phyloP scores from a whole-genome alignment of 2,888 invertebrate species.

The Lepidocyrtoides sp. region DNA sequence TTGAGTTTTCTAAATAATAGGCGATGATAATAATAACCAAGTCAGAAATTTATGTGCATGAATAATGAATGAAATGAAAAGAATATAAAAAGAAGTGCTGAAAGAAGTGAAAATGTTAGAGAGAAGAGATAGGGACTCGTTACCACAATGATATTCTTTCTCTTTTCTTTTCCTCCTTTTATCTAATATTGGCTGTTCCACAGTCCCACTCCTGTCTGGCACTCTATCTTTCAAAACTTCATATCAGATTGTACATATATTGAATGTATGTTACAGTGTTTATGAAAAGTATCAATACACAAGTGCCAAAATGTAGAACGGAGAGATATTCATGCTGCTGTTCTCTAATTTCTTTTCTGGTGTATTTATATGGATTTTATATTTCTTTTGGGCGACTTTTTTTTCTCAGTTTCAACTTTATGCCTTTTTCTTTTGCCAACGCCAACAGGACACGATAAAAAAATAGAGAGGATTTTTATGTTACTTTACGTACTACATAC shows the following conservation, averaged over 20 bases:
- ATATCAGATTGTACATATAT: too few relatives aligned
- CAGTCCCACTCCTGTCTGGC: too few relatives aligned
- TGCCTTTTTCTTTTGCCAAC: not conserved
- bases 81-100: not conserved
- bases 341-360: not conserved
- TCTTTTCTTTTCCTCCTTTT: too few relatives aligned
- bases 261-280: too few relatives aligned
- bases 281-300: too few relatives aligned
- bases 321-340: not conserved
- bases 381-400: not conserved
- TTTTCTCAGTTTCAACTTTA: not conserved
- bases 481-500: constrained; percentile 13
- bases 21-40: constrained; percentile 19
- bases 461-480: constrained; percentile 28
- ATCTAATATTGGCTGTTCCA: too few relatives aligned
- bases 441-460: constrained; percentile 13
- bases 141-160: not conserved
- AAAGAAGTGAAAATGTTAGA: not conserved
- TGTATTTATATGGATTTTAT: not conserved
- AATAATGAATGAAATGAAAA: constrained; percentile 44
- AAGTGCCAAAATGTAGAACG: not conserved
- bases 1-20: not conserved
- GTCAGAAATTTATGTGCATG: constrained; percentile 41
- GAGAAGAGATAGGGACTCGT: not conserved
- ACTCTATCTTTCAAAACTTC: too few relatives aligned